Percentiles rank a stretch among this genome's conserved stretches.
These are phyloP conservation scores for Adoxophyes honmai DNA, from an alignment of 1,140 invertebrate genomes.

Conservation along the genomic window DNA sequence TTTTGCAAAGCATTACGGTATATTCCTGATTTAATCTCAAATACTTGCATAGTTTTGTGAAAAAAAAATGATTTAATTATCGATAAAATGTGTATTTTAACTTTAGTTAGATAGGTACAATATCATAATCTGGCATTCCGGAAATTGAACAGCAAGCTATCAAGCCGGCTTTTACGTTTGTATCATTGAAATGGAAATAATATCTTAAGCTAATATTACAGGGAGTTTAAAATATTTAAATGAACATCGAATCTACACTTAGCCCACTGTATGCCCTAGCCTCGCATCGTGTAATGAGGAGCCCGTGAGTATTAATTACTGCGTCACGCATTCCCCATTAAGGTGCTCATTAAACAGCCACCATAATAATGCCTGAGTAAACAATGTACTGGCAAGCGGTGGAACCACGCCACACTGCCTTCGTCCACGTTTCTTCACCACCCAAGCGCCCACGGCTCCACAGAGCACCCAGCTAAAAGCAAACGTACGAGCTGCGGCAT, in stretches of 20 bases:
- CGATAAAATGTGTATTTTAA: too few relatives aligned
- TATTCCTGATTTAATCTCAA: too few relatives aligned
- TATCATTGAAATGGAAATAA: too few relatives aligned
- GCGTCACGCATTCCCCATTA: conserved; percentile 46
- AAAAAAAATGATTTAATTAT: too few relatives aligned
- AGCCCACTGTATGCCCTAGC: conserved; percentile 3
- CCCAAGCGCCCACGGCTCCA: neutral
- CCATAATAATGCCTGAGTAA: conserved; percentile 55
- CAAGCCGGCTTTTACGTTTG: too few relatives aligned
- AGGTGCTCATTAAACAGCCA: conserved; percentile 46
- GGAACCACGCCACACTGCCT: conserved; percentile 62
- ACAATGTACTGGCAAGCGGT: conserved; percentile 43
- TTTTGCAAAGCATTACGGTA: too few relatives aligned
- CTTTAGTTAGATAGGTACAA: too few relatives aligned
- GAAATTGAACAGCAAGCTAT: too few relatives aligned
- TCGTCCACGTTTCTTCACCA: conserved; percentile 23
- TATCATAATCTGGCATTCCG: too few relatives aligned
- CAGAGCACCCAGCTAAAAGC: neutral
- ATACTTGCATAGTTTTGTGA: too few relatives aligned
- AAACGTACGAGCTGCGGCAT: neutral
- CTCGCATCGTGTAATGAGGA: neutral
- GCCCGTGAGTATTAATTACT: conserved; percentile 46
- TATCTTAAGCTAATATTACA: too few relatives aligned
- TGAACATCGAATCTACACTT: conserved; percentile 1
- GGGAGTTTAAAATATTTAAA: too few relatives aligned